Percentiles rank a stretch among this genome's conserved stretches.
Conservation (phyloP, 2,113 vertebrate genomes). For the Sebastes schlegelii region DNA sequence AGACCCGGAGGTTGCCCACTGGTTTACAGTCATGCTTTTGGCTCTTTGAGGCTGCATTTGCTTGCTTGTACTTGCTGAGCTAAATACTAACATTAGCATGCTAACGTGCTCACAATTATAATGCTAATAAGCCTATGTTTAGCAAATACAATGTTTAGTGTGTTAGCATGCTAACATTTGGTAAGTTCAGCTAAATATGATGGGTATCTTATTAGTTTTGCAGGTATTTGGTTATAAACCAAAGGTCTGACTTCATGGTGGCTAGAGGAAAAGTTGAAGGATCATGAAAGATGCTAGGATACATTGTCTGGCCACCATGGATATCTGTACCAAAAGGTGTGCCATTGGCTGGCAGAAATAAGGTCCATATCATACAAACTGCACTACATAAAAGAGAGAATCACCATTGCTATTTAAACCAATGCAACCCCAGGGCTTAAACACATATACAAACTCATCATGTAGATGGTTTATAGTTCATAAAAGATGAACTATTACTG, state of each 20-base stretch:
- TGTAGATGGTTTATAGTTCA: constrained; percentile 1
- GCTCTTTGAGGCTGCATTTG: not conserved
- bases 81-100: not conserved
- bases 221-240: not conserved
- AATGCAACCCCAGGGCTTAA: not conserved
- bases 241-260: not conserved
- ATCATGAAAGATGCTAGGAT: not conserved
- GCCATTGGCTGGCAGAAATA: not conserved
- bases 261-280: not conserved
- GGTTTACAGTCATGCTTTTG: not conserved
- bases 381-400: not conserved
- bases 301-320: not conserved
- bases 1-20: too few relatives aligned
- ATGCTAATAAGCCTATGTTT: not conserved
- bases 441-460: not conserved
- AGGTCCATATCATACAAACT: not conserved
- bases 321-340: not conserved
- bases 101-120: too few relatives aligned
- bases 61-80: not conserved
- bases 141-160: not conserved
- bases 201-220: not conserved
- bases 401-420: not conserved
- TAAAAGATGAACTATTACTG: not conserved
- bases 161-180: not conserved
- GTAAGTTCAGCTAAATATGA: not conserved